A percentile compares a stretch with the other conserved stretches of the same genome.
Evolutionary conservation across 92 coral and sea anemone genomes (phyloP).

Genomic region (Umimayanthus chanpuru): DNA sequence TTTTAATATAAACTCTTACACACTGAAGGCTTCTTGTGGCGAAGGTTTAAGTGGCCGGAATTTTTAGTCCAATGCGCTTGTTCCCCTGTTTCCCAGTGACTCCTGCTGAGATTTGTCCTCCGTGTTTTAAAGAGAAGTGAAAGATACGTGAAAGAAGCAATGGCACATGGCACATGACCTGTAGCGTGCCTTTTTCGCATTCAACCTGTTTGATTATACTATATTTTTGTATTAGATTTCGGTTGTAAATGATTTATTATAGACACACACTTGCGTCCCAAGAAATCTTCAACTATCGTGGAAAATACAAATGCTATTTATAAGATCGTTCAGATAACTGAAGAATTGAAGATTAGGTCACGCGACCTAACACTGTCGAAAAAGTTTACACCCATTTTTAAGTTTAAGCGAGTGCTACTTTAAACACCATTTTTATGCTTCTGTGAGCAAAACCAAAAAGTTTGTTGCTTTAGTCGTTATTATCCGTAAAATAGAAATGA

Average conservation of each 20-base stretch:
- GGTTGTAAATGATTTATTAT: too few species aligned
- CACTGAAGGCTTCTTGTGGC: neutral
- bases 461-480: neutral
- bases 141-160: neutral
- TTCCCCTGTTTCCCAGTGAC: neutral
- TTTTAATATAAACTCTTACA: neutral
- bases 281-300: too few species aligned
- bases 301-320: too few species aligned
- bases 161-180: neutral
- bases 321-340: too few species aligned
- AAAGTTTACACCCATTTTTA: too few species aligned
- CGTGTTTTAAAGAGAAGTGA: neutral
- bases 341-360: too few species aligned
- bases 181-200: neutral
- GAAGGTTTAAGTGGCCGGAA: neutral
- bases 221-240: too few species aligned
- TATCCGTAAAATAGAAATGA: neutral
- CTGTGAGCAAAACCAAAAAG: neutral
- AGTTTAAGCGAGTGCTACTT: too few species aligned
- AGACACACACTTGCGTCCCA: too few species aligned
- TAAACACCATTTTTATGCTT: too few species aligned
- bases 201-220: too few species aligned
- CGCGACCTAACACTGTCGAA: too few species aligned
- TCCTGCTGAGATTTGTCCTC: slow-evolving; percentile 1
- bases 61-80: neutral